Conservation (phyloP, 2,888 invertebrate genomes). For the Andrena bicolor region DNA sequence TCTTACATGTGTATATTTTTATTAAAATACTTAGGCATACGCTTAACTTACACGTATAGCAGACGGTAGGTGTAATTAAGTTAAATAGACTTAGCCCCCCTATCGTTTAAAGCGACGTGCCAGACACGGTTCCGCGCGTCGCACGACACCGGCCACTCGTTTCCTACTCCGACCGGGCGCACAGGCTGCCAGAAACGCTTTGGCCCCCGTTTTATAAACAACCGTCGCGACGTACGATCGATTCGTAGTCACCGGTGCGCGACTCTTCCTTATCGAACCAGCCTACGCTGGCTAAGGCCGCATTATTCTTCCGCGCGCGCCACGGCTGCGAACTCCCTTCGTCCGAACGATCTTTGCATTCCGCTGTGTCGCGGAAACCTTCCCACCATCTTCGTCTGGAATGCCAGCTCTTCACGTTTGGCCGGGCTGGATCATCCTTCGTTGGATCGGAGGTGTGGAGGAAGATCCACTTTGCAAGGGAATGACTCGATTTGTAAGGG, state of each 20-base stretch:
- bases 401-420: too few relatives aligned
- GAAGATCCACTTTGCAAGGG: too few relatives aligned
- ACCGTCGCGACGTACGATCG: constrained; percentile 57
- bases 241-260: constrained; percentile 42
- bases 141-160: constrained; percentile 3
- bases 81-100: constrained; percentile 66
- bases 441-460: too few relatives aligned
- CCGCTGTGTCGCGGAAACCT: too few relatives aligned
- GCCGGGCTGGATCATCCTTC: too few relatives aligned
- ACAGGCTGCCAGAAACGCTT: constrained; percentile 22
- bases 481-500: too few relatives aligned
- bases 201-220: constrained; percentile 49
- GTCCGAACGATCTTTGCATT: too few relatives aligned
- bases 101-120: constrained; percentile 36
- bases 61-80: constrained; percentile 60
- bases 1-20: constrained; percentile 47
- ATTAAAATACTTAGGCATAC: constrained; percentile 70
- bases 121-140: constrained; percentile 36
- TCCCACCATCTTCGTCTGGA: too few relatives aligned
- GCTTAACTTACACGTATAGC: constrained; percentile 71
- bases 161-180: background rate
- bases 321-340: constrained; percentile 1
- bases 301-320: constrained; percentile 10
- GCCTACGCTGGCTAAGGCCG: constrained; percentile 18
- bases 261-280: constrained; percentile 40